Evolutionary conservation across 2,888 invertebrate species (phyloP).

Genomic region (Danaus chrysippus): DNA sequence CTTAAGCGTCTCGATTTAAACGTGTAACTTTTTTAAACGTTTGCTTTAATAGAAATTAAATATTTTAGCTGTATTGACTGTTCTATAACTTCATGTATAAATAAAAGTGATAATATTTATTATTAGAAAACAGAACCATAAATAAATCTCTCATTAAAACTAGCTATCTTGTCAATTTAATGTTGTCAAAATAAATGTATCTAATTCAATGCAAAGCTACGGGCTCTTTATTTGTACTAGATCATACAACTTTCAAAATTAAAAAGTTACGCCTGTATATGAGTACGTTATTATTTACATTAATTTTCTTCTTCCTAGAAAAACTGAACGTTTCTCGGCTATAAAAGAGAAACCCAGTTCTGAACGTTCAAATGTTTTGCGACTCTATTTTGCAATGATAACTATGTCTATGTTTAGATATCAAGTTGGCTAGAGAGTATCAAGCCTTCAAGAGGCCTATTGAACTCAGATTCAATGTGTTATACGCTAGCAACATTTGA

Average conservation of each 20-base stretch:
- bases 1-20: neutral
- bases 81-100: neutral
- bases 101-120: too few species aligned
- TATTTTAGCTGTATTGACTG: neutral
- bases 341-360: neutral
- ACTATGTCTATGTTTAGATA: slow-evolving; percentile 14
- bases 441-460: slow-evolving; percentile 1
- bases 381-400: slow-evolving; percentile 15
- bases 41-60: neutral
- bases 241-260: too few species aligned
- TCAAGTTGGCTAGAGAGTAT: neutral
- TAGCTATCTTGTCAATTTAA: too few species aligned
- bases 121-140: too few species aligned
- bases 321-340: neutral
- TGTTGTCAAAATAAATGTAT: too few species aligned
- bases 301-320: too few species aligned
- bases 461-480: neutral
- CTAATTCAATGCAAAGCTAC: too few species aligned
- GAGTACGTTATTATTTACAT: too few species aligned
- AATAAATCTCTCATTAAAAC: too few species aligned
- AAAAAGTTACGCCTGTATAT: too few species aligned
- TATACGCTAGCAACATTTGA: neutral
- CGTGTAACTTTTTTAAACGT: neutral
- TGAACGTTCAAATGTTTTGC: slow-evolving; percentile 1
- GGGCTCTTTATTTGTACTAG: too few species aligned